These are phyloP conservation scores for Andrena dorsata DNA, from an alignment of 2,888 invertebrate species.

Conservation along the genomic window DNA sequence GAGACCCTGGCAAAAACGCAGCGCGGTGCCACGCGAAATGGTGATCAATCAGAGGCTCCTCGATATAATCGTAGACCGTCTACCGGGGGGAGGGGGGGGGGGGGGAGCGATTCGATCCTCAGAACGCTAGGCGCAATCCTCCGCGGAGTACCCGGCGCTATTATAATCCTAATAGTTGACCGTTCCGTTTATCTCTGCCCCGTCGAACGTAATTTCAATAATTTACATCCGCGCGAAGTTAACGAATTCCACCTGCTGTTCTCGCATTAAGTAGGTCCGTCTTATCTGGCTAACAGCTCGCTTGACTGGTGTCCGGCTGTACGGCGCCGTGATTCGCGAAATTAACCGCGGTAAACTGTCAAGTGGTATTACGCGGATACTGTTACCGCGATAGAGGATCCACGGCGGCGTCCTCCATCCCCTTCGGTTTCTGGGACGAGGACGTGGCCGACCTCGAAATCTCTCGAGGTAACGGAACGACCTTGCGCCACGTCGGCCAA, in stretches of 20 bases:
- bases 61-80: background rate
- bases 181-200: background rate
- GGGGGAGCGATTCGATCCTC: background rate
- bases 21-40: slow-evolving; percentile 1
- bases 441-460: slow-evolving; percentile 75
- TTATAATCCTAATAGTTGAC: background rate
- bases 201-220: slow-evolving; percentile 10
- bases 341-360: slow-evolving; percentile 62
- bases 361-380: slow-evolving; percentile 59
- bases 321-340: slow-evolving; percentile 56
- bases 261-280: slow-evolving; percentile 50
- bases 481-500: slow-evolving; percentile 68
- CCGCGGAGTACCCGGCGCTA: background rate
- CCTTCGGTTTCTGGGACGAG: slow-evolving; percentile 64
- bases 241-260: slow-evolving; percentile 17
- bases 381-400: slow-evolving; percentile 57
- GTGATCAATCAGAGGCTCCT: background rate
- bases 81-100: too few species aligned
- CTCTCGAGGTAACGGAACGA: slow-evolving; percentile 74
- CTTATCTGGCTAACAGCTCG: slow-evolving; percentile 30
- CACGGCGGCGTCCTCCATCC: slow-evolving; percentile 35
- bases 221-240: background rate
- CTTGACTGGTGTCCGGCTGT: slow-evolving; percentile 31
- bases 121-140: background rate
- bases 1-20: background rate